These are phyloP conservation scores for Pyrrhopygopsis socrates DNA, from an alignment of 2,888 invertebrate species.

Conservation along the genomic window DNA sequence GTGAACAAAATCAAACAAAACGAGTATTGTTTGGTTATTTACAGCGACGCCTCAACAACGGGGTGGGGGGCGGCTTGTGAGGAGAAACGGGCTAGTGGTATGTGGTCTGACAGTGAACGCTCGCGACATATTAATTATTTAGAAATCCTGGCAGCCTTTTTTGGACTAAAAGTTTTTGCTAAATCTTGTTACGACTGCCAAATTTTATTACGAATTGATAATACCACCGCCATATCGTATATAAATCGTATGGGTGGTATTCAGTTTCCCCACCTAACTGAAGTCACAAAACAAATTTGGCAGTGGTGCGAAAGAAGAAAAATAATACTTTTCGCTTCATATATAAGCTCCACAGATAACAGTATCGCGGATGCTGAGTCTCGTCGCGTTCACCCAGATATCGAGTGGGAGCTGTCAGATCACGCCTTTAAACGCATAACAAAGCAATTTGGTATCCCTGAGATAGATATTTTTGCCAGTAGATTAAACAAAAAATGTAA, in stretches of 20 bases:
- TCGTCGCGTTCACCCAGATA: constrained; percentile 47
- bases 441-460: constrained; percentile 1
- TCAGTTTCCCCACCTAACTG: constrained; percentile 50
- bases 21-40: not conserved
- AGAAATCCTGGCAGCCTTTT: constrained; percentile 61
- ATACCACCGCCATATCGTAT: constrained; percentile 56
- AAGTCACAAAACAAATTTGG: constrained; percentile 52
- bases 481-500: constrained; percentile 20
- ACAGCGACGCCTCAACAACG: not conserved
- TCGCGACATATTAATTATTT: constrained; percentile 19
- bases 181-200: constrained; percentile 1
- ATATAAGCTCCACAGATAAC: constrained; percentile 56
- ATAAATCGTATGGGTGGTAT: constrained; percentile 69
- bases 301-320: constrained; percentile 63
- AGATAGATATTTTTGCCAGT: constrained; percentile 35
- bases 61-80: constrained; percentile 4
- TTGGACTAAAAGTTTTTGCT: constrained; percentile 54
- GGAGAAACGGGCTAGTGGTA: not conserved
- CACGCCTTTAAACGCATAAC: constrained; percentile 17
- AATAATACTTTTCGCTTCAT: constrained; percentile 49
- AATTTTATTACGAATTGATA: constrained; percentile 18
- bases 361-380: constrained; percentile 57
- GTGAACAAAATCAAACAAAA: not conserved
- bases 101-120: not conserved
- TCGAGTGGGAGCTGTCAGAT: constrained; percentile 56